Base-by-base conservation (phyloP, 2,797 vertebrate genomes). In the Meriones psammophilus region DNA sequence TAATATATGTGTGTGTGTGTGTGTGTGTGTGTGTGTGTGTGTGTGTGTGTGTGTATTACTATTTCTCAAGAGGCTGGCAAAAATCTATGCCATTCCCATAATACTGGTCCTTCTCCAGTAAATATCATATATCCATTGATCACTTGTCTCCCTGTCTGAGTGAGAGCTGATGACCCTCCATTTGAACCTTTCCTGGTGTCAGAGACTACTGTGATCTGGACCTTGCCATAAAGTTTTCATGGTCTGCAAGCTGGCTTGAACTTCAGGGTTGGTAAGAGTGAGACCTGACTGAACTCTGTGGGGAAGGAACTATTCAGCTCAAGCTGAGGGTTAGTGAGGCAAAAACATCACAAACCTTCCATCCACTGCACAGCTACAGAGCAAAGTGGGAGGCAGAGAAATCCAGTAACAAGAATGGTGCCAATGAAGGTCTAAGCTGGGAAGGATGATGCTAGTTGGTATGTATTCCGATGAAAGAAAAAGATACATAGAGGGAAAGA, bases 61-160 rank as follows among this genome's bases (percentile, higher is more conserved):
- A 39, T 96, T 77, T 92, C 77, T 88, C 84, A 96, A 78, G 12
- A 58, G 96, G 54, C 60, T 96, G 90, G 79, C 36, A 93, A 64
- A 64, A 87, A 88, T 83, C 92, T 93, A 80, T 83, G 78, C 54
- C 78, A 68, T 64, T 95, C 94, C 80, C 73, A 95, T 90, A 94
- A 58, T 87, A 92, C 87, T 85, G 89, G 88, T 89, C n/a, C n/a
- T 66, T 97, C 96, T 88, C 46, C 95, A 13, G 17, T 54, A 39
- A 39, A 24, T 36, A 26, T n/a, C 15, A 8, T 22, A 68, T 24
- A 30, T 14, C 10, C 18, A 4, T 17, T 54, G 62, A 22, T 39
- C 50, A n/a, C 4, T 3, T 33, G 74, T 71, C 24, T 28, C 24
- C 24, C 13, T 71, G 64, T 84, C 24, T 8, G n/a, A 13, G 54